phyloP scores from a whole-genome alignment of 2,797 vertebrate species.

The Tadarida brasiliensis region DNA sequence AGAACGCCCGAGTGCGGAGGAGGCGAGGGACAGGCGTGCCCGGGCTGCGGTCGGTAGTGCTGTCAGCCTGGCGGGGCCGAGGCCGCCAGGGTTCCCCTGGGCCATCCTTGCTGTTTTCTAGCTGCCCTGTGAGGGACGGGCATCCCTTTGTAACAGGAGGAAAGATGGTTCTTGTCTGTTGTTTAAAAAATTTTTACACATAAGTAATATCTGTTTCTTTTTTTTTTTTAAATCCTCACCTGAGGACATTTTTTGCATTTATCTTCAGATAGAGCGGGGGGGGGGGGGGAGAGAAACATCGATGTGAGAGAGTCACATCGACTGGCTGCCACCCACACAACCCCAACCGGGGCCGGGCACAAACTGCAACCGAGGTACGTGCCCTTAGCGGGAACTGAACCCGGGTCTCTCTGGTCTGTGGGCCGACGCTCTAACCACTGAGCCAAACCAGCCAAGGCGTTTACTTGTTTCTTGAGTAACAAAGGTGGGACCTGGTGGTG shows the following conservation, averaged over 20 bases:
- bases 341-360: too few species aligned
- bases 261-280: too few species aligned
- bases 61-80: fast-evolving
- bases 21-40: fast-evolving
- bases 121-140: fast-evolving
- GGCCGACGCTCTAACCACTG: too few species aligned
- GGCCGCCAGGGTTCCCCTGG: fast-evolving
- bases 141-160: fast-evolving
- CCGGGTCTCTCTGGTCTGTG: too few species aligned
- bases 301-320: too few species aligned
- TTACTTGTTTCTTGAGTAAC: neutral
- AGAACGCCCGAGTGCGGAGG: fast-evolving
- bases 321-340: too few species aligned
- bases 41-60: fast-evolving
- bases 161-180: neutral
- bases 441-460: too few species aligned
- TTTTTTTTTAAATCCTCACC: too few species aligned
- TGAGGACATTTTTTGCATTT: too few species aligned
- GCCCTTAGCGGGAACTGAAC: too few species aligned
- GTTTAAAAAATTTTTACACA: fast-evolving
- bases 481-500: fast-evolving
- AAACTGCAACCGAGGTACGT: too few species aligned
- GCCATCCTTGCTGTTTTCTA: fast-evolving
- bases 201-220: fast-evolving
- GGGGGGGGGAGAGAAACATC: too few species aligned